A percentile compares a stretch with the other conserved stretches of the same genome.
phyloP scores from a whole-genome alignment of 2,888 invertebrate species.

The Ophion slaviceki region DNA sequence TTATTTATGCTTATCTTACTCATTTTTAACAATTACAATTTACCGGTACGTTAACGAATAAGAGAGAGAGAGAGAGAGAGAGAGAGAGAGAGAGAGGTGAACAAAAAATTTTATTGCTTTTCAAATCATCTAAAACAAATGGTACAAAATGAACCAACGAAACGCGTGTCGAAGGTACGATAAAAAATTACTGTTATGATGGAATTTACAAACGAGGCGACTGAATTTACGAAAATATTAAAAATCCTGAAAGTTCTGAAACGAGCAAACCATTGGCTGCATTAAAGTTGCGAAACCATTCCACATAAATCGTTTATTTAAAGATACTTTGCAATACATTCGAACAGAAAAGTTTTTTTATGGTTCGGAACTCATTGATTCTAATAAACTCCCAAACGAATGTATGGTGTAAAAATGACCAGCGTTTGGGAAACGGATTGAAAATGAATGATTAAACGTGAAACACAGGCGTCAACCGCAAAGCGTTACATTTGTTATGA shows the following conservation, averaged over 20 bases:
- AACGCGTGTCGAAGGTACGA: too few species aligned
- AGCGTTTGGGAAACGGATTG: background rate
- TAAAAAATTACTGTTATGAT: too few species aligned
- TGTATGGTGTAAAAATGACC: background rate
- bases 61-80: background rate
- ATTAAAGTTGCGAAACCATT: background rate
- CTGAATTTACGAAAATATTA: too few species aligned
- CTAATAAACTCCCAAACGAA: conserved; percentile 1
- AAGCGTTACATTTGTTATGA: too few species aligned
- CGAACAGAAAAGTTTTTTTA: background rate
- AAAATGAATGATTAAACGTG: background rate
- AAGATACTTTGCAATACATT: background rate
- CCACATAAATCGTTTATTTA: background rate
- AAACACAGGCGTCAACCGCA: too few species aligned
- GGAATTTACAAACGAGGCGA: too few species aligned
- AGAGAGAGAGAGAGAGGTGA: background rate
- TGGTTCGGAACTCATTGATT: background rate
- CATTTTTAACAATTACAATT: background rate
- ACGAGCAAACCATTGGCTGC: too few species aligned
- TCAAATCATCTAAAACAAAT: background rate
- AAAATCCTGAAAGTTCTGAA: too few species aligned
- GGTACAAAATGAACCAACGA: too few species aligned
- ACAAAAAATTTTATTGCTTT: background rate
- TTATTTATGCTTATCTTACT: background rate
- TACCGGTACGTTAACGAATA: background rate